Percentiles rank a stretch among this genome's conserved stretches.
These are phyloP conservation scores for Apis dorsata DNA, from an alignment of 1,140 invertebrate species.

Conservation along the genomic window DNA sequence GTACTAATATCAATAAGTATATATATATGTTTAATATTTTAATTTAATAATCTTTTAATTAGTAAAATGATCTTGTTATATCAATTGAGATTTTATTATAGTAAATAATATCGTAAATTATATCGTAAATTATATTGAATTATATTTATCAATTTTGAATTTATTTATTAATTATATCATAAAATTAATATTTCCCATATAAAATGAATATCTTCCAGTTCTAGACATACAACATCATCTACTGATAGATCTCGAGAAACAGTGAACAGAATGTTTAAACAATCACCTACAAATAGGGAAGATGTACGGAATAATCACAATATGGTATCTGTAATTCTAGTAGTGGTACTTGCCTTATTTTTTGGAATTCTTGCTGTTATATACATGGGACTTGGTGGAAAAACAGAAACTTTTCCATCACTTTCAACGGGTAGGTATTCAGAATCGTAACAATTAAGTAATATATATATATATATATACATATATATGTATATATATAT, in stretches of 20 bases:
- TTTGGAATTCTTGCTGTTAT: constrained; percentile 84
- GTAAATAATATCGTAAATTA: not conserved
- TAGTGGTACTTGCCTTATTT: constrained; percentile 83
- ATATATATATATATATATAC: not conserved
- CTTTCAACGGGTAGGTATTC: constrained; percentile 78
- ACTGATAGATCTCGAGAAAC: constrained; percentile 73
- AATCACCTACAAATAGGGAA: constrained; percentile 66
- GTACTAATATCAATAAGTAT: no score
- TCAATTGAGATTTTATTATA: not conserved
- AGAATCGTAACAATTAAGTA: constrained; percentile 49
- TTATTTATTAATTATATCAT: not conserved
- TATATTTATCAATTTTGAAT: not conserved
- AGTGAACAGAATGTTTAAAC: constrained; percentile 71
- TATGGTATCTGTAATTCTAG: constrained; percentile 83
- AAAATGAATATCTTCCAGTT: constrained; percentile 47
- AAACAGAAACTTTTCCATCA: constrained; percentile 73
- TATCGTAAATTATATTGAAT: not conserved
- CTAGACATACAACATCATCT: constrained; percentile 67
- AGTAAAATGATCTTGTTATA: not conserved
- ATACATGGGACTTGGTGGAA: constrained; percentile 82
- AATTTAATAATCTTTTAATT: not conserved
- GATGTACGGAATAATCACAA: constrained; percentile 80
- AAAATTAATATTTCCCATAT: constrained; percentile 8
- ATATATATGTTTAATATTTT: not conserved
- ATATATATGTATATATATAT: not conserved